Evolutionary conservation across 2,888 invertebrate genomes (phyloP).

Genomic region (Drosophila rubida): DNA sequence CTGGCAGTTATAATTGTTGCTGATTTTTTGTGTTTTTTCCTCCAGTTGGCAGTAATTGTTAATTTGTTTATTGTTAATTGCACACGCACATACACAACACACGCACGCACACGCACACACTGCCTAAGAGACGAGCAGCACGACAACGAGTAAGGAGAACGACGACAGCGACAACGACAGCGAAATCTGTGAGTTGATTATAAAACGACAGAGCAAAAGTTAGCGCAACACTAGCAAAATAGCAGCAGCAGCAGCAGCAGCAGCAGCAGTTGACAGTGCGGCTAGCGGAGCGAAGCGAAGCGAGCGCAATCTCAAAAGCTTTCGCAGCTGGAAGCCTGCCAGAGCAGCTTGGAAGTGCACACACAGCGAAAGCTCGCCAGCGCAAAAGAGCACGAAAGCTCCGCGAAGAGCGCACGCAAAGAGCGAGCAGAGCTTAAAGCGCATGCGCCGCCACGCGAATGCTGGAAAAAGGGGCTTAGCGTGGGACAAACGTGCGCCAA

Average conservation of each 20-base stretch:
- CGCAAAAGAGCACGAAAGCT: constrained; percentile 20
- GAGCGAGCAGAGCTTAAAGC: constrained; percentile 51
- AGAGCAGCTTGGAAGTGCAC: constrained; percentile 40
- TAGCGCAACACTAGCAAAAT: constrained; percentile 82
- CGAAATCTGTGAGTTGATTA: constrained; percentile 65
- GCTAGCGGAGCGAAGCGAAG: constrained; percentile 65
- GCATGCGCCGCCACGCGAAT: constrained; percentile 69
- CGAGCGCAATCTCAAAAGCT: constrained; percentile 56
- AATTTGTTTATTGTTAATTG: constrained; percentile 42
- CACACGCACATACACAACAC: constrained; percentile 23
- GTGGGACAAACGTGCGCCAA: not conserved
- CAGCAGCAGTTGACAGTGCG: constrained; percentile 64
- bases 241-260: constrained; percentile 60
- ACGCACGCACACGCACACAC: constrained; percentile 25
- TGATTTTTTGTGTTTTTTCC: not conserved
- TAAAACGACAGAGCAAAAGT: constrained; percentile 83
- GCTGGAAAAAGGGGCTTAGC: constrained; percentile 57
- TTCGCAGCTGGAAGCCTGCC: constrained; percentile 54
- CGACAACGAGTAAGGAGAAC: not conserved
- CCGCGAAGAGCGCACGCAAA: constrained; percentile 16
- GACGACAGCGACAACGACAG: not conserved
- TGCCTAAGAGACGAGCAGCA: not conserved
- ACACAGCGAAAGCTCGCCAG: constrained; percentile 34
- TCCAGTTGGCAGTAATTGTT: constrained; percentile 19
- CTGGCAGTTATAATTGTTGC: not conserved